A percentile compares a stretch with the other conserved stretches of the same genome.
phyloP scores from a whole-genome alignment of 1,140 invertebrate species.

The Cherax destructor region DNA sequence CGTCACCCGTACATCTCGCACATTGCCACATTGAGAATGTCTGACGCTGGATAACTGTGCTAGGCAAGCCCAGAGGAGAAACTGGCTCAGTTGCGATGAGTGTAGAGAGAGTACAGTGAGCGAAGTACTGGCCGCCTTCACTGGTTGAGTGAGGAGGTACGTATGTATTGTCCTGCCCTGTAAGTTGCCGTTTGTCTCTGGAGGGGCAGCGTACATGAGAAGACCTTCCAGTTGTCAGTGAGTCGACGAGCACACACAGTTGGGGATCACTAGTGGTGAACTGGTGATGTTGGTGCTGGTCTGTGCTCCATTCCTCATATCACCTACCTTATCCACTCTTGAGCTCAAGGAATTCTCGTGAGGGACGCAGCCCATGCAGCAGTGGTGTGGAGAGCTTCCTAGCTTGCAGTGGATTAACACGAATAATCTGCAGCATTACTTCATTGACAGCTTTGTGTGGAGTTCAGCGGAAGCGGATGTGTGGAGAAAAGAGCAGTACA shows the following conservation, averaged over 20 bases:
- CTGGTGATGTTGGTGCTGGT: background rate
- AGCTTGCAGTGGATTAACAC: background rate
- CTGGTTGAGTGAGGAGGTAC: background rate
- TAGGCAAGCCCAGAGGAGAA: background rate
- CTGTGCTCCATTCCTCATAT: background rate
- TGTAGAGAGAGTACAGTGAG: background rate
- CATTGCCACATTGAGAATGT: conserved; percentile 37
- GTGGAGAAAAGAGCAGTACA: conserved; percentile 20
- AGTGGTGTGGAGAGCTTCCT: background rate
- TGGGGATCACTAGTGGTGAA: background rate
- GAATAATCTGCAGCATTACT: background rate
- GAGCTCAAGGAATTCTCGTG: too few species aligned
- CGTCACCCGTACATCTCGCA: conserved; percentile 48
- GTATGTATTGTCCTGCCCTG: conserved; percentile 26
- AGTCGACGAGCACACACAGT: conserved; percentile 1
- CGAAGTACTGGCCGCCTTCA: background rate
- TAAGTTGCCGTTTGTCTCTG: conserved; percentile 29
- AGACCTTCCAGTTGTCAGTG: conserved; percentile 41
- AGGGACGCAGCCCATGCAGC: too few species aligned
- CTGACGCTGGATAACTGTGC: background rate
- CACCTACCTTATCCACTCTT: background rate
- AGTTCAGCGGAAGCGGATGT: conserved; percentile 54
- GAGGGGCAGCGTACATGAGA: background rate
- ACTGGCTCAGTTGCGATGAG: background rate
- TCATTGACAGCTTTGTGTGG: conserved; percentile 15